phyloP scores from a whole-genome alignment of 2,113 vertebrate species.

The Austrofundulus limnaeus region DNA sequence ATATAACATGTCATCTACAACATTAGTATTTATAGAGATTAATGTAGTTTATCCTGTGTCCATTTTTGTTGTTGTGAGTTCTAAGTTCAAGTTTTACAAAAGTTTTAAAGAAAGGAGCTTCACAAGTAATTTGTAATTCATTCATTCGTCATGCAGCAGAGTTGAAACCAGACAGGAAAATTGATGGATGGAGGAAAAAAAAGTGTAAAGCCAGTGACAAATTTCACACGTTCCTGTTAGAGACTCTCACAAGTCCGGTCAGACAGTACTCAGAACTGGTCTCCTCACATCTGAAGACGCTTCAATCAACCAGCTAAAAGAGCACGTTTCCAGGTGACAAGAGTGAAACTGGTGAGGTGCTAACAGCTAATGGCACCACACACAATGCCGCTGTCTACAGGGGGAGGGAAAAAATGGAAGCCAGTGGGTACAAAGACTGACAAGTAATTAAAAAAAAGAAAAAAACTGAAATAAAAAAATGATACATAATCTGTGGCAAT shows the following conservation, averaged over 20 bases:
- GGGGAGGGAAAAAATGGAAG: constrained; percentile 14
- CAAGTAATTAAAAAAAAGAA: background rate
- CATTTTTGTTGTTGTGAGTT: too few species aligned
- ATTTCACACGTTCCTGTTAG: constrained; percentile 72
- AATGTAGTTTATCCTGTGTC: too few species aligned
- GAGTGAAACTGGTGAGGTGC: constrained; percentile 41
- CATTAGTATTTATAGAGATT: too few species aligned
- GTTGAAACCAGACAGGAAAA: constrained; percentile 10
- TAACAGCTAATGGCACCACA: constrained; percentile 30
- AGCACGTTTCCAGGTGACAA: constrained; percentile 61
- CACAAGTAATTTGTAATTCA: background rate
- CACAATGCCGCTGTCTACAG: background rate
- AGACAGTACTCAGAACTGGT: constrained; percentile 47
- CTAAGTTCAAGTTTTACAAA: too few species aligned
- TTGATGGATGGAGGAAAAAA: constrained; percentile 17
- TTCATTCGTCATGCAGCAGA: background rate
- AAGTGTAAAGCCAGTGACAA: constrained; percentile 53
- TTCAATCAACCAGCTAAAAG: constrained; percentile 30
- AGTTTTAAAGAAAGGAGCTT: too few species aligned
- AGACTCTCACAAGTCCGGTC: constrained; percentile 33
- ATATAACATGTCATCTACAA: too few species aligned
- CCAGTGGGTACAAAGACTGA: constrained; percentile 3
- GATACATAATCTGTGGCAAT: too few species aligned
- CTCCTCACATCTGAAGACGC: constrained; percentile 21
- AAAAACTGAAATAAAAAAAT: too few species aligned